These are phyloP conservation scores for Lasiommata megera DNA, from an alignment of 2,888 invertebrate genomes.

Conservation along the genomic window DNA sequence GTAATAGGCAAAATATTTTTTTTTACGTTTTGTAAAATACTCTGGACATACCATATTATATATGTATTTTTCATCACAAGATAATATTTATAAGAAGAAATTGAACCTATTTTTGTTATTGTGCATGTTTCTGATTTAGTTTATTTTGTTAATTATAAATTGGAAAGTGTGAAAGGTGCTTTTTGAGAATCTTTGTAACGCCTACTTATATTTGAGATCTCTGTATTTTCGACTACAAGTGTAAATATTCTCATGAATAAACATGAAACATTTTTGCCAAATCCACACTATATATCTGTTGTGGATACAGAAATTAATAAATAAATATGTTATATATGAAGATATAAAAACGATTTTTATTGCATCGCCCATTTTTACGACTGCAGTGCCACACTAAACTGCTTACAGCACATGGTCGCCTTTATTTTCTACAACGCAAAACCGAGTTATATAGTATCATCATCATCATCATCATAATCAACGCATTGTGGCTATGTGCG, in stretches of 20 bases:
- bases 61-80: conserved; percentile 42
- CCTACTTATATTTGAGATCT: conserved; percentile 9
- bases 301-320: conserved; percentile 81
- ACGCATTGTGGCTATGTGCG: no score
- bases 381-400: no score
- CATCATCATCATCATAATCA: no score
- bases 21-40: conserved; percentile 42
- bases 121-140: conserved; percentile 28
- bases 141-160: conserved; percentile 11
- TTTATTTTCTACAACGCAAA: no score
- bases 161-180: conserved; percentile 27
- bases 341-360: conserved; percentile 36
- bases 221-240: conserved; percentile 32
- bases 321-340: conserved; percentile 56
- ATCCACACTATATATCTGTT: conserved; percentile 66
- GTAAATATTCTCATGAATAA: conserved; percentile 38
- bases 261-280: conserved; percentile 60
- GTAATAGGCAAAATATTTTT: conserved; percentile 39
- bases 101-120: conserved; percentile 26
- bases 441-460: no score
- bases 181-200: conserved; percentile 16
- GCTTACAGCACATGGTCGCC: no score
- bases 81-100: conserved; percentile 28
- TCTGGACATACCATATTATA: conserved; percentile 16
- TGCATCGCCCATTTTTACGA: not conserved